Evolutionary conservation across 1,140 invertebrate genomes (phyloP), one percentile per base, ranked within the genome.

Genomic region (Leguminivora glycinivorella): DNA sequence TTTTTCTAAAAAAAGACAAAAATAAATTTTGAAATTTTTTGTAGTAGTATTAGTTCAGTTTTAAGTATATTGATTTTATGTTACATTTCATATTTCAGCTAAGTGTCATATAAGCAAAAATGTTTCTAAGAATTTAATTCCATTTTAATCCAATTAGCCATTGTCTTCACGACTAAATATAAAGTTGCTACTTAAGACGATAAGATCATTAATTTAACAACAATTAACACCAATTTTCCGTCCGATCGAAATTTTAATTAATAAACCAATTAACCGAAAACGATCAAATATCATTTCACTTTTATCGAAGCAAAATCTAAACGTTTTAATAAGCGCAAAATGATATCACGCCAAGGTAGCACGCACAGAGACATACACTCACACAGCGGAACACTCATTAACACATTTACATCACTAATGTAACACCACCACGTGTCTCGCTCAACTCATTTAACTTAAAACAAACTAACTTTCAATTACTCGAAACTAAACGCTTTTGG

Each of bases 381-480:
- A 87, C 87, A 88, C 89, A 84, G 31, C 69, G 74, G 80, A 76
- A 78, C 79, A 83, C 83, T 91, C 87, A 91, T 91, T 91, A 91
- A 89, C 87, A 89, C 87, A 87, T 88, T 87, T 85, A 86, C 85
- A 88, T 85, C 86, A 88, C 86, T 87, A 83, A 86, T 76, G n/a
- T 10, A 25, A 69, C 74, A 70, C 74, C 69, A 58, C 68, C 85
- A 86, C 87, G 87, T 88, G 87, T 81, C 7, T 74, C 70, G 52
- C 67, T 72, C 29, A 71, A 69, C 72, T 31, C 58, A 70, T 77
- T 76, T 81, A 80, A 47, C 69, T 69, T 66, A 74, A 70, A 72
- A 78, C 73, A 78, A 83, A 80, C 81, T 81, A 85, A 84, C 81
- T 82, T 83, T 85, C 82, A 86, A 88, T 86, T 85, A 83, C 22